These are phyloP conservation scores for Numida meleagris DNA, from an alignment of 2,113 vertebrate species.

Conservation along the genomic window DNA sequence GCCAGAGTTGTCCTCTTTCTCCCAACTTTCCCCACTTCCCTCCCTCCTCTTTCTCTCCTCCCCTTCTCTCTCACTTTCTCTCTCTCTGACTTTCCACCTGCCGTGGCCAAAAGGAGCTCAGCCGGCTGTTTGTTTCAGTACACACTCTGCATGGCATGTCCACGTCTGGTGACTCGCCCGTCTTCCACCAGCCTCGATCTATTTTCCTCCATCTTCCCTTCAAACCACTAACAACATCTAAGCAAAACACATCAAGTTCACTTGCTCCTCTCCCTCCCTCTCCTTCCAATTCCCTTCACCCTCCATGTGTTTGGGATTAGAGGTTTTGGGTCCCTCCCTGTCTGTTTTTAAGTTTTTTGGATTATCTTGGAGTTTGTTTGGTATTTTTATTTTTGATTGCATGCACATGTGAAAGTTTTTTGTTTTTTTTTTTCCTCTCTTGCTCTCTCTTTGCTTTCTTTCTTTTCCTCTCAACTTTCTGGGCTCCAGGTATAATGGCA, in stretches of 20 bases:
- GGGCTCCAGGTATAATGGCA: conserved; percentile 62
- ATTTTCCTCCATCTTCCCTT: conserved; percentile 64
- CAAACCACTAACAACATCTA: conserved; percentile 71
- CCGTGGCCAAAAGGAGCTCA: conserved; percentile 70
- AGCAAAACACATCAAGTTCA: conserved; percentile 45
- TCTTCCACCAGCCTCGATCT: conserved; percentile 50
- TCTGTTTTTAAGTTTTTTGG: conserved; percentile 46
- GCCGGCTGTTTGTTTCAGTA: conserved; percentile 78
- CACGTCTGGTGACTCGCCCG: conserved; percentile 74
- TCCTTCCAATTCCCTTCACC: conserved; percentile 45
- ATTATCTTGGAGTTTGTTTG: conserved; percentile 33
- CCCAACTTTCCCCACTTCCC: conserved; percentile 30
- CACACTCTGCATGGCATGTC: conserved; percentile 93
- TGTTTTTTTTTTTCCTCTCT: conserved; percentile 46
- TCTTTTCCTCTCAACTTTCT: conserved; percentile 33
- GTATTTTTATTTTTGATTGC: conserved; percentile 75
- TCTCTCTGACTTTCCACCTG: conserved; percentile 55
- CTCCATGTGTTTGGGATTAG: conserved; percentile 76
- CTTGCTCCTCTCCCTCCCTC: conserved; percentile 18
- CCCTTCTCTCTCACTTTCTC: background rate
- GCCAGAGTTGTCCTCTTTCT: conserved; percentile 83
- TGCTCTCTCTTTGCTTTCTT: background rate
- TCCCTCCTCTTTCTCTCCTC: conserved; percentile 13
- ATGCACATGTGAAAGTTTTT: conserved; percentile 82
- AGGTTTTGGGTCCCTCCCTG: conserved; percentile 67